A percentile compares a stretch with the other conserved stretches of the same genome.
These are phyloP conservation scores for Marmota flaviventris DNA, from an alignment of 2,113 vertebrate genomes.

Conservation along the genomic window DNA sequence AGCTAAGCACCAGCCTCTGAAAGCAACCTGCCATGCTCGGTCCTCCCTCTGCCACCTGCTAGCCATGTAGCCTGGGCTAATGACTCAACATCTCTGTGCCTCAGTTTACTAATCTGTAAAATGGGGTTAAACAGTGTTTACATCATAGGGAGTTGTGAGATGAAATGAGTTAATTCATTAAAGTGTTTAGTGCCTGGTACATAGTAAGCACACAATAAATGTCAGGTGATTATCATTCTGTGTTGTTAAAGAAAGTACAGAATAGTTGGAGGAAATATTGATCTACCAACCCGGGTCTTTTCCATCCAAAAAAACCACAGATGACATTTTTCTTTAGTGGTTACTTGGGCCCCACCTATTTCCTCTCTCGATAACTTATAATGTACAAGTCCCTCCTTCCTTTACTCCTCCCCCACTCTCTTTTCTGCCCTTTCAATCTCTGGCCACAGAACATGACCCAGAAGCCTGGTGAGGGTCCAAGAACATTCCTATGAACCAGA, in stretches of 20 bases:
- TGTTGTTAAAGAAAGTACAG: neutral
- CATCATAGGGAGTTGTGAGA: neutral
- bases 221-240: neutral
- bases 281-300: slow-evolving; percentile 37
- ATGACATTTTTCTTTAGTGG: slow-evolving; percentile 35
- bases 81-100: neutral
- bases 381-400: neutral
- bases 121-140: neutral
- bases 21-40: neutral
- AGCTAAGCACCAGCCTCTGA: neutral
- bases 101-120: neutral
- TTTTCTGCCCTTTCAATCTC: neutral
- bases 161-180: neutral
- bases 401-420: no score
- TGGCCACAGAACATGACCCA: neutral
- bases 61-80: neutral
- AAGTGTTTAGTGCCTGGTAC: neutral
- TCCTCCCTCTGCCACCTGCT: neutral
- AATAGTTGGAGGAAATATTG: slow-evolving; percentile 10
- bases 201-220: neutral
- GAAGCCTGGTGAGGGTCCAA: neutral
- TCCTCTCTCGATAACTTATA: slow-evolving; percentile 37
- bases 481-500: neutral
- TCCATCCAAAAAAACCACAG: slow-evolving; percentile 9
- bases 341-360: slow-evolving; percentile 51